Percentiles rank a stretch among this genome's conserved stretches.
phyloP scores from a whole-genome alignment of 2,113 vertebrate genomes.

The Zosterops borbonicus region DNA sequence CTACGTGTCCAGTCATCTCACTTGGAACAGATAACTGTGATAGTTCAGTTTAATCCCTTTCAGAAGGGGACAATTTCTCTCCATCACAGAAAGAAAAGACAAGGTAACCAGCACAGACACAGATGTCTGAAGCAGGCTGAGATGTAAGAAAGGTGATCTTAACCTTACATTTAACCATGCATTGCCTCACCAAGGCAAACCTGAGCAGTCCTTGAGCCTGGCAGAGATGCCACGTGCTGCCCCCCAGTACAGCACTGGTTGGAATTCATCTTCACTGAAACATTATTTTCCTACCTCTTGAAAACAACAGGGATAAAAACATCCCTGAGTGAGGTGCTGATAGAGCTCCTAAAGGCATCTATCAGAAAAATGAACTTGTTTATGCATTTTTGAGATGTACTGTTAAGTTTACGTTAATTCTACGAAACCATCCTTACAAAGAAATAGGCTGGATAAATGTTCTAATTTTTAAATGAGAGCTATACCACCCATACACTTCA shows the following conservation, averaged over 20 bases:
- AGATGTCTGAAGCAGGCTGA: not conserved
- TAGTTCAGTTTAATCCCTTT: not conserved
- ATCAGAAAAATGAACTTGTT: not conserved
- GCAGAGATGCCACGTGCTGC: not conserved
- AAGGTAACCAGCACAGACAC: not conserved
- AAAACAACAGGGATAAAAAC: not conserved
- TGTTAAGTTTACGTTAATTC: not conserved
- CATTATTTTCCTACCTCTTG: not conserved
- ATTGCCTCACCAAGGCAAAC: not conserved
- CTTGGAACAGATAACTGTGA: accelerated
- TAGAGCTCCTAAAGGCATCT: not conserved
- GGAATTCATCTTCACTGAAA: not conserved
- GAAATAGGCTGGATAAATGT: not conserved
- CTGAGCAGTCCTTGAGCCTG: not conserved
- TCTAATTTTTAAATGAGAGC: not conserved
- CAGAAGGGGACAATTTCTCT: not conserved
- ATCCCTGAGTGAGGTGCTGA: not conserved
- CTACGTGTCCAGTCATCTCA: not conserved
- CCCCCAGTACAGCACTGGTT: accelerated
- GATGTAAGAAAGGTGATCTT: not conserved
- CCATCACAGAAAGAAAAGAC: not conserved
- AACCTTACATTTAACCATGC: not conserved
- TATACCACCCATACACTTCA: not conserved
- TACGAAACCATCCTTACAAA: not conserved
- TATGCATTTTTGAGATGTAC: not conserved